Evolutionary conservation across 2,113 vertebrate genomes (phyloP).

Genomic region (Phyllostomus discolor): DNA sequence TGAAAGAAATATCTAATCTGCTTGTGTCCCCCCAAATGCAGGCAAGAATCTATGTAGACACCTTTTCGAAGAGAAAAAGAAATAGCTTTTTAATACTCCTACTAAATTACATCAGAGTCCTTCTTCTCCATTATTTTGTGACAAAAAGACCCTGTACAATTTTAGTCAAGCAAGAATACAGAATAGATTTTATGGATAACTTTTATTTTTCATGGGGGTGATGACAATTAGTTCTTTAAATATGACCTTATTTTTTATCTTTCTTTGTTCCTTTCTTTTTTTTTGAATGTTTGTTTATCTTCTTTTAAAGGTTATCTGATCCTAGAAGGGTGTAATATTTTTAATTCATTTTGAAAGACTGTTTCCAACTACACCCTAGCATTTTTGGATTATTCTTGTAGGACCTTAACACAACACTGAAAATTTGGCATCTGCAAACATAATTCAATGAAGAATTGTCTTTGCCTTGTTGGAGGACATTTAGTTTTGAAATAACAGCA

Average conservation of each 20-base stretch:
- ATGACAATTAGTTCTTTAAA: not conserved
- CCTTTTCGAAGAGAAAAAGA: not conserved
- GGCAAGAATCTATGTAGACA: not conserved
- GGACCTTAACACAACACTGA: slow-evolving; percentile 48
- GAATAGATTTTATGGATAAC: not conserved
- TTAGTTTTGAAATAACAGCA: slow-evolving; percentile 71
- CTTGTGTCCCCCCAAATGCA: not conserved
- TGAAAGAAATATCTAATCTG: slow-evolving; percentile 28
- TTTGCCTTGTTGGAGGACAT: slow-evolving; percentile 72
- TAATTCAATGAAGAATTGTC: slow-evolving; percentile 66
- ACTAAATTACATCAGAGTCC: not conserved
- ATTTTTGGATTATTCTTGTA: slow-evolving; percentile 33
- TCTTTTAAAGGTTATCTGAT: slow-evolving; percentile 43
- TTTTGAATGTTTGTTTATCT: not conserved
- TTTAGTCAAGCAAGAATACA: not conserved
- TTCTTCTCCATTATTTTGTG: not conserved
- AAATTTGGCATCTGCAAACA: slow-evolving; percentile 49
- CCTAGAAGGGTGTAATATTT: slow-evolving; percentile 23
- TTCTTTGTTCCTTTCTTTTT: not conserved
- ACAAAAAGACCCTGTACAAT: not conserved
- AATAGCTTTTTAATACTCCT: not conserved
- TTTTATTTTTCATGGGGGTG: not conserved
- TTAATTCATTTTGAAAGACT: slow-evolving; percentile 50
- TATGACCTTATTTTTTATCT: not conserved
- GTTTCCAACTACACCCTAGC: slow-evolving; percentile 2